phyloP scores from a whole-genome alignment of 2,797 vertebrate species.

The Hipposideros larvatus region DNA sequence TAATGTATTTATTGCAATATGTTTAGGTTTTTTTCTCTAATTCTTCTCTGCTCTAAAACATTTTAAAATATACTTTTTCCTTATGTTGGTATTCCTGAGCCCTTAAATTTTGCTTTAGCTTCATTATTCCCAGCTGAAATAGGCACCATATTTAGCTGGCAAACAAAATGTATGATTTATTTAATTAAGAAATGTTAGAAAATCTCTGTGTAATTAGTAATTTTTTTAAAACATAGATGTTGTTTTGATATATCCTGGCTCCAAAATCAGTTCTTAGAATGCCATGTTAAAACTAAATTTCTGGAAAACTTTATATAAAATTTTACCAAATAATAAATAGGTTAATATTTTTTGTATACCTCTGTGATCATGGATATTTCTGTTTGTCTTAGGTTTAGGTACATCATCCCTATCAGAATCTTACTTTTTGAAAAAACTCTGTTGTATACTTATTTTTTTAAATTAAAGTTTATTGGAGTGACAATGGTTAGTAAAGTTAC shows the following conservation, averaged over 20 bases:
- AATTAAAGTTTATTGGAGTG: too few relatives aligned
- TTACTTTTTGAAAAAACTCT: not conserved
- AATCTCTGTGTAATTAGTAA: not conserved
- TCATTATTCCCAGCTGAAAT: not conserved
- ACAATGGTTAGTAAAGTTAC: too few relatives aligned
- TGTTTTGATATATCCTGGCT: not conserved
- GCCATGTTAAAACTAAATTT: not conserved
- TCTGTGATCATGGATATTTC: not conserved
- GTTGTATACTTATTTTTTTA: too few relatives aligned
- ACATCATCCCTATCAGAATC: not conserved
- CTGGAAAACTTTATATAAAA: not conserved
- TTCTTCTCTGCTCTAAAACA: not conserved
- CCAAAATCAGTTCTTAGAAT: conserved; percentile 36
- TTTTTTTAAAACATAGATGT: not conserved
- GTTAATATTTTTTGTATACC: not conserved
- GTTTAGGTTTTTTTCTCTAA: not conserved
- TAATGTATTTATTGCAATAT: not conserved
- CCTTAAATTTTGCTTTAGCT: conserved; percentile 30
- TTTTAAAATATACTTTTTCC: not conserved
- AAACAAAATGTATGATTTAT: not conserved
- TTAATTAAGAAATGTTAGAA: conserved; percentile 14
- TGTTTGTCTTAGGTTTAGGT: not conserved
- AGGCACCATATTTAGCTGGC: not conserved
- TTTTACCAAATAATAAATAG: not conserved
- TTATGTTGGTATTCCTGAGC: not conserved